Evolutionary conservation across 2,888 invertebrate genomes (phyloP).

Genomic region (Pachycephus smyrnensis): DNA sequence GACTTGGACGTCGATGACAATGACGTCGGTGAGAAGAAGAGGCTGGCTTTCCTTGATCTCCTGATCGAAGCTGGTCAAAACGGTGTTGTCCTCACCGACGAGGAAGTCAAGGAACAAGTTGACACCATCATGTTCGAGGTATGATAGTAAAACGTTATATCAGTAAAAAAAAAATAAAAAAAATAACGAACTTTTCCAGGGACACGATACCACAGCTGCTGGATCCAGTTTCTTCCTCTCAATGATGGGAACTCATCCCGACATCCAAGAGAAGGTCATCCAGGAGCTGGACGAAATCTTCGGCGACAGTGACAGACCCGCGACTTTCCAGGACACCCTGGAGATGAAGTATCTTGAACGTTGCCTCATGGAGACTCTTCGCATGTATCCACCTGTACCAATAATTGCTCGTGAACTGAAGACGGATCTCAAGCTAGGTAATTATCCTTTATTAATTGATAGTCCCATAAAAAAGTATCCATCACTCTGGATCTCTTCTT

Average conservation of each 20-base stretch:
- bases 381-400: conserved; percentile 85
- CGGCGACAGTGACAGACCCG: conserved; percentile 81
- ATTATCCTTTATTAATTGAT: conserved; percentile 20
- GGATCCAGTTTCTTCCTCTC: conserved; percentile 90
- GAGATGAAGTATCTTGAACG: conserved; percentile 86
- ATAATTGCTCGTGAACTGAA: conserved; percentile 80
- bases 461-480: neutral
- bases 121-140: conserved; percentile 92
- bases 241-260: conserved; percentile 83
- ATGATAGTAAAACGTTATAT: conserved; percentile 21
- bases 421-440: conserved; percentile 77
- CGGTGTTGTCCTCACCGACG: conserved; percentile 78
- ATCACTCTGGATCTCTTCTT: conserved; percentile 15
- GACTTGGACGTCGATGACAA: conserved; percentile 86
- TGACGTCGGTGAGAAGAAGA: conserved; percentile 84
- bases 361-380: conserved; percentile 81
- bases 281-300: conserved; percentile 82
- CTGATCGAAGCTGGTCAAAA: conserved; percentile 87
- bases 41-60: conserved; percentile 89
- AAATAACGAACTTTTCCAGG: conserved; percentile 63
- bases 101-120: conserved; percentile 88
- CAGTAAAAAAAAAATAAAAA: neutral
- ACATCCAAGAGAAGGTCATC: conserved; percentile 81
- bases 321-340: conserved; percentile 81
- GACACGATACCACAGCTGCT: conserved; percentile 87